Evolutionary conservation across 2,888 invertebrate species (phyloP), one percentile per base, ranked within the genome.

Genomic region (Plebejus argus): DNA sequence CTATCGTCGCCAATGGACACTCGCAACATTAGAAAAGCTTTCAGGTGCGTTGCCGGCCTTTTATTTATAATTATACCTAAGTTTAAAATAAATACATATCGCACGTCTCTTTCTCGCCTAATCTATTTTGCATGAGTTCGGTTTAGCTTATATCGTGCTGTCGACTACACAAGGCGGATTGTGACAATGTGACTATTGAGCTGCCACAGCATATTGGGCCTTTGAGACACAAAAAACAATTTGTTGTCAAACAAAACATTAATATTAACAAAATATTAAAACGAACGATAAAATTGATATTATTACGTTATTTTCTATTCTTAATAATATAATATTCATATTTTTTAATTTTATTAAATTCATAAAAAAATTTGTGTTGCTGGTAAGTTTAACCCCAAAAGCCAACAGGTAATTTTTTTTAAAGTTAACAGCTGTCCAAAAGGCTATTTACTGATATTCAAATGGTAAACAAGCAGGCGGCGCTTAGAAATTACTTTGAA

Each of bases 91-190:
- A 7, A 35, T 35, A 35, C 7, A 35, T 7, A 76, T 84, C 84
- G 86, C 83, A 84, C 82, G 84, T 87, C 78, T 83, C 81, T 70
- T 72, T 71, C 56, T 53, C 20, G 8, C 28, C 78, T 78, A 81
- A 85, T 84, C 81, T 84, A 81, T 84, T 84, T 83, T 82, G 82
- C 79, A 79, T 81, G 85, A 86, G 86, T 85, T 86, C 83, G 85
- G 85, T 82, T 79, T 78, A 80, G 77, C 82, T 81, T 81, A 84
- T 85, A 86, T 86, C 86, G 86, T 83, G 85, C 87, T 89, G 89
- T 90, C 90, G 86, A 70, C 80, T 80, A 81, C 91, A 91, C 88
- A 86, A 87, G 85, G 81, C 76, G 79, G 28, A 74, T 5, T 74
- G 53, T 53, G 45, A 49, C 74, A 74, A 49, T 74, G 74, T 74